Evolutionary conservation across 2,888 invertebrate genomes (phyloP), one percentile per base, ranked within the genome.

Genomic region (Diogma glabrata): DNA sequence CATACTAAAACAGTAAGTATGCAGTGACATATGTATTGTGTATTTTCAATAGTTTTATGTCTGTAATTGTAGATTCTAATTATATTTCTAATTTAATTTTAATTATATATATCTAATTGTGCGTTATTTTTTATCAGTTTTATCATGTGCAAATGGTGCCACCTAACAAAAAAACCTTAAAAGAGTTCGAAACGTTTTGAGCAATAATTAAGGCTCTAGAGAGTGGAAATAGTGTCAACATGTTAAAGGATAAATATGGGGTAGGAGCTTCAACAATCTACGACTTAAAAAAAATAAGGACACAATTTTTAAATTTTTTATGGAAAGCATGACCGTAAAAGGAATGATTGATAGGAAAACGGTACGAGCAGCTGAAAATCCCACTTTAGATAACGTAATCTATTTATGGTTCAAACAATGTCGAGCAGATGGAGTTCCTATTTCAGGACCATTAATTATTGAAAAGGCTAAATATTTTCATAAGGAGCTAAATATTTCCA

Each of bases 291-390:
- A n/a, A n/a, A n/a, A n/a, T n/a, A n/a, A n/a, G n/a, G n/a, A n/a
- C n/a, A n/a, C n/a, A 33, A 33, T 33, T 33, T 33, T 33, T 33
- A 33, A 33, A 33, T 33, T 33, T 33, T 33, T 33, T 33, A 7
- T 10, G 6, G 33, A 33, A 33, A 33, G 33, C 10, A 33, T 33
- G 12, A 33, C 33, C 33, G 33, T n/a, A 9, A 33, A 9, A 6
- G 4, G 33, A 33, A 33, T 9, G 33, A 33, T 33, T 33, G 10
- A 33, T 9, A 33, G 6, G 10, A 33, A 33, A 6, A 33, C 33
- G 10, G n/a, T 33, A 7, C 33, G 33, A 33, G 33, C 33, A 33
- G 33, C 33, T 33, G 33, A 33, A 33, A 33, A 33, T 33, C 10
- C 33, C 4, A 33, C 33, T n/a, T 33, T 33, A 33, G 33, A 33